These are phyloP conservation scores for Cyanoramphus novaezelandiae DNA, from an alignment of 2,113 vertebrate genomes.

Conservation along the genomic window DNA sequence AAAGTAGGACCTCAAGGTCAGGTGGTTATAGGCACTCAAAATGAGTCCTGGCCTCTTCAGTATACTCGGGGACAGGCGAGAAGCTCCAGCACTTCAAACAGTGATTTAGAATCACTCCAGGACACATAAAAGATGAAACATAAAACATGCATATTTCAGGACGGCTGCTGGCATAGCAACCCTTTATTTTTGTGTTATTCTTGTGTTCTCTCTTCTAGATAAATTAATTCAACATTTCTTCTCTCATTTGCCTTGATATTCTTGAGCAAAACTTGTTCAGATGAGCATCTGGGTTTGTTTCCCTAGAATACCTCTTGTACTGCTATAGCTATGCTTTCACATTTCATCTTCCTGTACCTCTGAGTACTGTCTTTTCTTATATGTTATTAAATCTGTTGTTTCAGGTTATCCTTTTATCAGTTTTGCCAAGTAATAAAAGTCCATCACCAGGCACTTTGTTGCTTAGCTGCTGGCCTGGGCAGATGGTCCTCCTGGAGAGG, in stretches of 20 bases:
- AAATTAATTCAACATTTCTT: neutral
- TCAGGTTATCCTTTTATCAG: neutral
- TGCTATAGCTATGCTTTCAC: neutral
- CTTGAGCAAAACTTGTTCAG: neutral
- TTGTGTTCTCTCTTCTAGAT: accelerated
- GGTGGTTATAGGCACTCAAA: neutral
- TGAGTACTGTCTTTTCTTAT: neutral
- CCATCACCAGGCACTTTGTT: neutral
- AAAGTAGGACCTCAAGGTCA: neutral
- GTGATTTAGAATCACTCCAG: neutral
- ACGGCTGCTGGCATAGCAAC: neutral
- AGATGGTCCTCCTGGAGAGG: neutral
- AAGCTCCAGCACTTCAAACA: neutral
- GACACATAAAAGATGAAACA: neutral
- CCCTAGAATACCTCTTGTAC: neutral
- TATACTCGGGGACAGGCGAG: neutral
- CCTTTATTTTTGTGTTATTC: neutral
- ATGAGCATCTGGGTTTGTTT: neutral
- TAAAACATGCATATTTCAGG: neutral
- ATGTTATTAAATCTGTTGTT: neutral
- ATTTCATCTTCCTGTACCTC: neutral
- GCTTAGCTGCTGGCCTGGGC: neutral
- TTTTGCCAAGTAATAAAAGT: neutral
- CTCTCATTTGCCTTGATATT: neutral
- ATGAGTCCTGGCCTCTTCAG: neutral